Conservation (phyloP, 2,797 vertebrate species). For the Poeciliopsis gracilis region DNA sequence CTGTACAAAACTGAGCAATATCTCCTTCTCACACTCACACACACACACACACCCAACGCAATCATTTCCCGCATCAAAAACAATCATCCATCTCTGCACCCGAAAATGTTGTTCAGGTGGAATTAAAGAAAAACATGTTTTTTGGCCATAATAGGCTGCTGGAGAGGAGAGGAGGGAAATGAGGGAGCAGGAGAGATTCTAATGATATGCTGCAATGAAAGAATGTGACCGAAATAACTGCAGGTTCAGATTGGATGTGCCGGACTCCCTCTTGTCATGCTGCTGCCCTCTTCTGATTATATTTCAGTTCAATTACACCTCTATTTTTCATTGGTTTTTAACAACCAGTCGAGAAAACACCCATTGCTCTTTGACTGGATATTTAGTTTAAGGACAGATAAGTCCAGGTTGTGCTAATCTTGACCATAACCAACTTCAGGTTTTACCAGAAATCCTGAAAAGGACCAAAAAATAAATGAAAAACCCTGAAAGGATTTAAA, state of each 20-base stretch:
- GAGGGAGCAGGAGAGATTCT: not conserved
- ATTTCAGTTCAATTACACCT: not conserved
- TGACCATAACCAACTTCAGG: not conserved
- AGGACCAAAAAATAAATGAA: not conserved
- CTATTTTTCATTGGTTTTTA: not conserved
- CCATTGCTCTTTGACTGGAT: not conserved
- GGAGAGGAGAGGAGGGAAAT: not conserved
- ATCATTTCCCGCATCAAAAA: conserved; percentile 28
- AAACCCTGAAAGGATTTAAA: not conserved
- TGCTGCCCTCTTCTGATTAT: not conserved
- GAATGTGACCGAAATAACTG: not conserved
- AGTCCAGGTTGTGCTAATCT: not conserved
- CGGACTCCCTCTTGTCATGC: not conserved
- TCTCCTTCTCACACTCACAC: not conserved
- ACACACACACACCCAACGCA: not conserved
- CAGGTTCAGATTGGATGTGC: not conserved
- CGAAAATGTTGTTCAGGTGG: conserved; percentile 29
- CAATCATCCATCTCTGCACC: conserved; percentile 36
- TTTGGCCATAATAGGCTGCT: conserved; percentile 6
- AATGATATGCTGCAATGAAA: not conserved
- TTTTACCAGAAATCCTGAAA: not conserved
- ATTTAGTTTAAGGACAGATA: not conserved
- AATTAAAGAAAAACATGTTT: conserved; percentile 26
- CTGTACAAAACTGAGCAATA: not conserved
- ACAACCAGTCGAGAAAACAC: not conserved